A percentile compares a stretch with the other conserved stretches of the same genome.
phyloP scores from a whole-genome alignment of 2,113 vertebrate genomes.

The Arothron firmamentum region DNA sequence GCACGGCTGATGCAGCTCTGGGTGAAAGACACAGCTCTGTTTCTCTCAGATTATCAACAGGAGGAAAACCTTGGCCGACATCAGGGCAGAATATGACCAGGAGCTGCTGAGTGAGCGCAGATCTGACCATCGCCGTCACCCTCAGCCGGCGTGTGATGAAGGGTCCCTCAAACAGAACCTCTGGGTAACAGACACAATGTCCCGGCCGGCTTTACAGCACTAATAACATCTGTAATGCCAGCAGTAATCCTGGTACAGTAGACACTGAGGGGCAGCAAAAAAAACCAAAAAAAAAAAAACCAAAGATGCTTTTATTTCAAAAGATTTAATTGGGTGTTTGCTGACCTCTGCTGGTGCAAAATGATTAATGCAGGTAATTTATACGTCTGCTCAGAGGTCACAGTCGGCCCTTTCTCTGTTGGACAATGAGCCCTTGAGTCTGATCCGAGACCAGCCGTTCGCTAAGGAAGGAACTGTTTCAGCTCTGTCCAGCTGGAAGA shows the following conservation, averaged over 20 bases:
- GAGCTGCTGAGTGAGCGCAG: slow-evolving; percentile 53
- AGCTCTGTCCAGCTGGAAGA: slow-evolving; percentile 80
- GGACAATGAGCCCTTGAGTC: slow-evolving; percentile 34
- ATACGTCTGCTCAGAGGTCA: slow-evolving; percentile 52
- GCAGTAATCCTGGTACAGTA: not conserved
- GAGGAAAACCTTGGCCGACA: slow-evolving; percentile 79
- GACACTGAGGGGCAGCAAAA: not conserved
- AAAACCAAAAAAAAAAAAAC: not conserved
- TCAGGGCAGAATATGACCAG: slow-evolving; percentile 63
- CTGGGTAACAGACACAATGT: slow-evolving; percentile 48
- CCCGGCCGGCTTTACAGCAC: not conserved
- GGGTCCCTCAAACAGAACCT: slow-evolving; percentile 58
- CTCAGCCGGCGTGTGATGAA: slow-evolving; percentile 29
- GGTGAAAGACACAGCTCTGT: slow-evolving; percentile 14
- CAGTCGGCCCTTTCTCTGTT: slow-evolving; percentile 61
- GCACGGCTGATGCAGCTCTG: not conserved
- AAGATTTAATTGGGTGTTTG: not conserved
- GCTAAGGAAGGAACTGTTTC: slow-evolving; percentile 66
- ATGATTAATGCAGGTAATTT: not conserved
- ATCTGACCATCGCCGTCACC: slow-evolving; percentile 40
- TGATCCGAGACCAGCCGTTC: slow-evolving; percentile 26
- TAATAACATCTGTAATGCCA: no score
- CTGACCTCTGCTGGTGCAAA: slow-evolving; percentile 42
- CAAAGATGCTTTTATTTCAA: no score
- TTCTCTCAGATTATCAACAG: slow-evolving; percentile 80